Percentiles rank a stretch among this genome's conserved stretches.
These are phyloP conservation scores for Ormia ochracea DNA, from an alignment of 2,888 invertebrate species.

Conservation along the genomic window DNA sequence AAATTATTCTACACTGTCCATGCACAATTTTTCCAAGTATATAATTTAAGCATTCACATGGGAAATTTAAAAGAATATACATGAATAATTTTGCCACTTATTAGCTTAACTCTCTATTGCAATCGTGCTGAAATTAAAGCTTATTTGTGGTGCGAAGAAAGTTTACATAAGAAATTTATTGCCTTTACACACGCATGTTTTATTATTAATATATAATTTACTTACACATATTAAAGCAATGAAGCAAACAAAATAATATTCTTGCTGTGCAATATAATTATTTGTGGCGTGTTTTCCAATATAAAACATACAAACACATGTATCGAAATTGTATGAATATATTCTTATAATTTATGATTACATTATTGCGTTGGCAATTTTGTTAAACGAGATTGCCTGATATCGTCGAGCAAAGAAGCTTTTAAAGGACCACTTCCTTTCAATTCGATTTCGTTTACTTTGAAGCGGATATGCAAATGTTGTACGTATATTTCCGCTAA, in stretches of 20 bases:
- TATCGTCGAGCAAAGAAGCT: not conserved
- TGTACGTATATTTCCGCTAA: conserved; percentile 36
- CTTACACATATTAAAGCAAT: not conserved
- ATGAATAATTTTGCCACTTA: not conserved
- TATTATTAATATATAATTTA: not conserved
- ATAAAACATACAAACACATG: too few relatives aligned
- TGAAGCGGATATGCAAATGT: conserved; percentile 15
- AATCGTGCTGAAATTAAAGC: not conserved
- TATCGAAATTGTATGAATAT: not conserved
- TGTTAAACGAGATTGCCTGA: not conserved
- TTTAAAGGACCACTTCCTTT: not conserved
- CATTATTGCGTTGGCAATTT: not conserved
- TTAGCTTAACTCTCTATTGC: not conserved
- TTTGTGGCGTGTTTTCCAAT: too few relatives aligned
- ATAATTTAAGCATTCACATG: too few relatives aligned
- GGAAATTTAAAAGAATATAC: too few relatives aligned
- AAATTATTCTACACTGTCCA: too few relatives aligned
- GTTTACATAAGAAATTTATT: not conserved
- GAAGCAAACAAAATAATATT: not conserved
- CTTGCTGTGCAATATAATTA: not conserved
- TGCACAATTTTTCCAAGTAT: too few relatives aligned
- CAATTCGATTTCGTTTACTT: not conserved
- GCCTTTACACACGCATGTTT: not conserved
- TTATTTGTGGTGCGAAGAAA: not conserved
- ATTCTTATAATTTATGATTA: not conserved